phyloP scores from a whole-genome alignment of 2,888 invertebrate genomes.

The Nebria salina region DNA sequence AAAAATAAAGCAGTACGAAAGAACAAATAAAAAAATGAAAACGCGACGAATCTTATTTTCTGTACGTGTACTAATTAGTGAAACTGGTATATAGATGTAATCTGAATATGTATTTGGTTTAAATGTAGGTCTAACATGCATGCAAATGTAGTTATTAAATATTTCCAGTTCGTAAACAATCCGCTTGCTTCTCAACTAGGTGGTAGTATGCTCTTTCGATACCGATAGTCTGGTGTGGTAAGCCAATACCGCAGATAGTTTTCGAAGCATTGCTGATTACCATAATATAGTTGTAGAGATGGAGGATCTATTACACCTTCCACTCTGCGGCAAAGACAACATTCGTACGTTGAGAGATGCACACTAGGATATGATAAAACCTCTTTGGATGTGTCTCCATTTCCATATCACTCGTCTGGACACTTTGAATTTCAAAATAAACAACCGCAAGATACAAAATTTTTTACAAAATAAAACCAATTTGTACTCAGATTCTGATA shows the following conservation, averaged over 20 bases:
- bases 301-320: background rate
- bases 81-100: background rate
- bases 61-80: background rate
- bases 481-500: no score
- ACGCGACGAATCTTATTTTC: no score
- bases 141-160: background rate
- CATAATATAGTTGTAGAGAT: conserved; percentile 1
- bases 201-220: background rate
- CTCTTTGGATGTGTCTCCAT: background rate
- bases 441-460: background rate
- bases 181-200: background rate
- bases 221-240: background rate
- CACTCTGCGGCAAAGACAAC: background rate
- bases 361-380: background rate
- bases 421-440: background rate
- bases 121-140: background rate
- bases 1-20: no score
- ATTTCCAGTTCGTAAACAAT: background rate
- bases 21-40: no score
- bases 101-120: background rate
- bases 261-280: background rate
- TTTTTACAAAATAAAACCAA: background rate
- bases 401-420: background rate
- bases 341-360: background rate
- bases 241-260: conserved; percentile 1